phyloP scores from a whole-genome alignment of 1,140 invertebrate genomes.

The Eubasilissa regina region DNA sequence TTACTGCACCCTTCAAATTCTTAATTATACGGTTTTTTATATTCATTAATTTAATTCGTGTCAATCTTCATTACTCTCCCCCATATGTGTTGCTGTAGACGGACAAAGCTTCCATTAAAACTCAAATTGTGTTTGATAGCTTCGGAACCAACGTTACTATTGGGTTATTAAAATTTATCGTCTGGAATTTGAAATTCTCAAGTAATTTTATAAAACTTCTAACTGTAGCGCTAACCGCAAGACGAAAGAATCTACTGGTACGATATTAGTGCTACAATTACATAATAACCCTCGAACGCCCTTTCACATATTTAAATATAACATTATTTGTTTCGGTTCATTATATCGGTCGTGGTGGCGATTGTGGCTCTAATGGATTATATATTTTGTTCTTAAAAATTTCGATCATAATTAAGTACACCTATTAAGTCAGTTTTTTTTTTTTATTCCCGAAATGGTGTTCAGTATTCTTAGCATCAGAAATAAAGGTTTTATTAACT shows the following conservation, averaged over 20 bases:
- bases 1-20: background rate
- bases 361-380: too few relatives aligned
- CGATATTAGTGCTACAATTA: too few relatives aligned
- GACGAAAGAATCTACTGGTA: background rate
- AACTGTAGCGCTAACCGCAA: slow-evolving; percentile 13
- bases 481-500: too few relatives aligned
- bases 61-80: slow-evolving; percentile 20
- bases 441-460: too few relatives aligned
- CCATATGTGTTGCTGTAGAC: slow-evolving; percentile 15
- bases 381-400: too few relatives aligned
- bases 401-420: too few relatives aligned
- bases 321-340: too few relatives aligned
- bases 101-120: slow-evolving; percentile 9
- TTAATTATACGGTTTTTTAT: background rate
- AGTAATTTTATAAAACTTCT: slow-evolving; percentile 29
- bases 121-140: slow-evolving; percentile 31
- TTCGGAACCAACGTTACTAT: slow-evolving; percentile 35
- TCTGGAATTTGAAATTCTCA: slow-evolving; percentile 15
- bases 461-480: too few relatives aligned
- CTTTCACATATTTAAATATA: too few relatives aligned
- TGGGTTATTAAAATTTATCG: slow-evolving; percentile 35
- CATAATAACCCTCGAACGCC: too few relatives aligned
- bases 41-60: slow-evolving; percentile 18
- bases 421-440: too few relatives aligned
- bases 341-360: too few relatives aligned